These are phyloP conservation scores for Tamias sibiricus DNA, from an alignment of 2,113 vertebrate genomes.

Conservation along the genomic window DNA sequence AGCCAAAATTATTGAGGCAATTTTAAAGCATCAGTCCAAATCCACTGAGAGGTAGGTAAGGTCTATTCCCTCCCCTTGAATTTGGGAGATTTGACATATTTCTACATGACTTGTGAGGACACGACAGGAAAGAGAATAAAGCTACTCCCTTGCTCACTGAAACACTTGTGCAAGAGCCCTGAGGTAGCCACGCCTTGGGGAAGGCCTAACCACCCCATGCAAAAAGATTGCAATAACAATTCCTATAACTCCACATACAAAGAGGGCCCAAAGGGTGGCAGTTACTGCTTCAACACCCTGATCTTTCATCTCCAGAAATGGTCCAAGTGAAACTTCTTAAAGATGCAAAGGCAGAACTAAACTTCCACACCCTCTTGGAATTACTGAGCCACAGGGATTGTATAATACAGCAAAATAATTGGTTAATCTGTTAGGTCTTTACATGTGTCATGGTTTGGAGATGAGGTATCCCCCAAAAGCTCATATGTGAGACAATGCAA, in stretches of 20 bases:
- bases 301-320: not conserved
- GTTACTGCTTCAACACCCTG: not conserved
- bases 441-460: not conserved
- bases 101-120: not conserved
- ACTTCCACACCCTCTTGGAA: accelerated
- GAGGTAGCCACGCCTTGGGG: not conserved
- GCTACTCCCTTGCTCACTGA: not conserved
- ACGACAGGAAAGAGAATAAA: not conserved
- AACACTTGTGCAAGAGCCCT: not conserved
- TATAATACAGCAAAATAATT: not conserved
- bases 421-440: not conserved
- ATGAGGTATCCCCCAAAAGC: too few relatives aligned
- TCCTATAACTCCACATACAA: too few relatives aligned
- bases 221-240: not conserved
- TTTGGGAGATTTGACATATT: not conserved
- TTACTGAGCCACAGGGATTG: not conserved
- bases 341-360: not conserved
- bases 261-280: not conserved
- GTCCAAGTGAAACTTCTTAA: not conserved
- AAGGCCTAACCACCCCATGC: not conserved
- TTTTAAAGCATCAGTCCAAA: not conserved
- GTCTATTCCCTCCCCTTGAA: not conserved
- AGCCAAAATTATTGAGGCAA: not conserved
- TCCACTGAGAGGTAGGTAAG: not conserved
- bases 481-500: too few relatives aligned